Conservation (phyloP, 1,140 invertebrate species). For the Lasioglossum baleicum region DNA sequence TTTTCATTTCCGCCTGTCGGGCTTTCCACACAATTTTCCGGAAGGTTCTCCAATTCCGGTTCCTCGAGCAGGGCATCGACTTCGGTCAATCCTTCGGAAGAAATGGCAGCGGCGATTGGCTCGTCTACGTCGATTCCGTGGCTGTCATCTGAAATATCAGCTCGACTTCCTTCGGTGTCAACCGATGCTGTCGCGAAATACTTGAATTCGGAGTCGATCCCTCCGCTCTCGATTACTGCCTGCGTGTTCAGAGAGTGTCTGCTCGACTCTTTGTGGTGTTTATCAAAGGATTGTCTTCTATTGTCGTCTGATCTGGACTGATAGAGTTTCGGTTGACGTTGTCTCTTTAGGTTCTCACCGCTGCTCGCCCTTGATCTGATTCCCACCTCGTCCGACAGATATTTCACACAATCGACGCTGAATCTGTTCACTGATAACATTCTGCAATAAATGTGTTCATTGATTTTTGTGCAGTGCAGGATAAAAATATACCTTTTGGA, state of each 20-base stretch:
- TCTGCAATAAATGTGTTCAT: slow-evolving; percentile 32
- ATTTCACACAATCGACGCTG: slow-evolving; percentile 70
- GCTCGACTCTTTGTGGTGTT: slow-evolving; percentile 71
- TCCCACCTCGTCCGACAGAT: slow-evolving; percentile 68
- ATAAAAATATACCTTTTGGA: too few species aligned
- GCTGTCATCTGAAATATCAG: slow-evolving; percentile 67
- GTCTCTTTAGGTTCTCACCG: slow-evolving; percentile 68
- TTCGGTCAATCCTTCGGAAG: slow-evolving; percentile 64
- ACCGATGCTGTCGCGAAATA: slow-evolving; percentile 71
- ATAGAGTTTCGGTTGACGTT: slow-evolving; percentile 71
- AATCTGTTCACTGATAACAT: slow-evolving; percentile 73
- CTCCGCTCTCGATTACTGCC: slow-evolving; percentile 61
- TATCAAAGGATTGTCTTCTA: slow-evolving; percentile 74
- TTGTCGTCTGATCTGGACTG: slow-evolving; percentile 77
- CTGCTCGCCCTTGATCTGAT: slow-evolving; percentile 70
- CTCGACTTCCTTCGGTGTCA: slow-evolving; percentile 70
- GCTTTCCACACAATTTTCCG: slow-evolving; percentile 63
- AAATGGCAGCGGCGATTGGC: slow-evolving; percentile 18
- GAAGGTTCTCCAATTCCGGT: slow-evolving; percentile 73
- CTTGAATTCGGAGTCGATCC: slow-evolving; percentile 70
- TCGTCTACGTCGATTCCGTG: slow-evolving; percentile 70
- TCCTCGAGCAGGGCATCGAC: slow-evolving; percentile 72
- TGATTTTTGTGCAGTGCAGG: too few species aligned
- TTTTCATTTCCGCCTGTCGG: slow-evolving; percentile 21
- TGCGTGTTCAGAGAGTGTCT: slow-evolving; percentile 74